Conservation (phyloP, 2,797 vertebrate species). For the Tenualosa thibaudeaui region DNA sequence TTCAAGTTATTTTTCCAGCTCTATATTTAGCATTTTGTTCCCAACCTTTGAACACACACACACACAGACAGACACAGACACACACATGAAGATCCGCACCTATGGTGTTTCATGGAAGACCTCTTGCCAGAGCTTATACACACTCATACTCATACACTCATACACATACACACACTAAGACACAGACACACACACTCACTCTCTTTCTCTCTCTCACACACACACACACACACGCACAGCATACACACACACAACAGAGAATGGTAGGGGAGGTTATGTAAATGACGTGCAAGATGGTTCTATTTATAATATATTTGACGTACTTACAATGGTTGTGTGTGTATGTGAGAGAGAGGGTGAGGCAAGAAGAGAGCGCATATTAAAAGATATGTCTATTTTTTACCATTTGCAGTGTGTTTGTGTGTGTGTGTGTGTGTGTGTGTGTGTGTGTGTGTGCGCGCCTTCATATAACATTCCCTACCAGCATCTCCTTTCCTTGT, state of each 20-base stretch:
- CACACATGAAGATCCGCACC: neutral
- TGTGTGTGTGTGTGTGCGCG: slow-evolving; percentile 21
- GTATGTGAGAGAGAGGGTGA: neutral
- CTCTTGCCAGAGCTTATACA: neutral
- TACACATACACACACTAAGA: neutral
- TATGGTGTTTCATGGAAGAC: neutral
- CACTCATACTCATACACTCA: neutral
- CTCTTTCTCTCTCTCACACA: neutral
- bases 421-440: neutral
- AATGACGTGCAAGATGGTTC: slow-evolving; percentile 23
- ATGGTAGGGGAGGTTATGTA: neutral
- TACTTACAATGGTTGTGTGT: neutral
- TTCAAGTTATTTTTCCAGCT: slow-evolving; percentile 5
- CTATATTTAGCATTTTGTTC: slow-evolving; percentile 29
- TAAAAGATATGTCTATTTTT: neutral
- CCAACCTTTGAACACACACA: neutral
- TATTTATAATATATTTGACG: slow-evolving; percentile 20
- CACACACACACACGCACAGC: neutral
- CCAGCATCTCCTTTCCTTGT: neutral
- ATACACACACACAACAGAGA: neutral
- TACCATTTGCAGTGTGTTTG: neutral
- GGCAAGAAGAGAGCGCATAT: neutral
- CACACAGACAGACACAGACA: slow-evolving; percentile 13
- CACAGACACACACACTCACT: neutral
- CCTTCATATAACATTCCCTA: neutral